phyloP scores from a whole-genome alignment of 2,888 invertebrate species.

The Andrena camellia region DNA sequence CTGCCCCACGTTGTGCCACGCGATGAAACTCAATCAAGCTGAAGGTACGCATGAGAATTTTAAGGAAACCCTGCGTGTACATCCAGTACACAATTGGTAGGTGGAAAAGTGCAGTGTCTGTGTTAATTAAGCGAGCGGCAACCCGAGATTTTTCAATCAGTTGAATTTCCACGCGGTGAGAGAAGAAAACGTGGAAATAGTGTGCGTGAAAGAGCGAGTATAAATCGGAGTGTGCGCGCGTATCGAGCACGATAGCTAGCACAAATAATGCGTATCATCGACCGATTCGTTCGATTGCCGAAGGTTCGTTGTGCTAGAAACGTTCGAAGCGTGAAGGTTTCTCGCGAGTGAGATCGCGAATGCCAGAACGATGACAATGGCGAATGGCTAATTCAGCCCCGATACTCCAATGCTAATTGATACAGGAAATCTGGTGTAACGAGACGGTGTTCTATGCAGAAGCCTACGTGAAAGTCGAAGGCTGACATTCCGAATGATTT shows the following conservation, averaged over 20 bases:
- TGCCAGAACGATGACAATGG: conserved; percentile 13
- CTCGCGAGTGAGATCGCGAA: conserved; percentile 4
- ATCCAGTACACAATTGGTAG: too few species aligned
- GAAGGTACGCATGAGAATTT: background rate
- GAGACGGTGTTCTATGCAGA: background rate
- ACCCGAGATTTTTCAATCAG: too few species aligned
- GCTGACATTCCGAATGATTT: background rate
- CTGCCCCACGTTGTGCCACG: background rate
- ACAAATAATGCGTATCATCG: conserved; percentile 44
- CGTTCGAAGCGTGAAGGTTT: conserved; percentile 14
- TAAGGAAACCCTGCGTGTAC: too few species aligned
- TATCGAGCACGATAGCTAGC: conserved; percentile 36
- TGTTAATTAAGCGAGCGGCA: too few species aligned
- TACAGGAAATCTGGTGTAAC: background rate
- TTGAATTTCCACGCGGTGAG: too few species aligned
- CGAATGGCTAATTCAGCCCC: background rate
- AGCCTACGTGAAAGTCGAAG: background rate
- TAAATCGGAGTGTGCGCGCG: background rate
- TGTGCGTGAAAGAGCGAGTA: too few species aligned
- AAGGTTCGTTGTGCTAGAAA: conserved; percentile 23
- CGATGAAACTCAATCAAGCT: background rate
- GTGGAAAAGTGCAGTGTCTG: too few species aligned
- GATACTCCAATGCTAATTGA: background rate
- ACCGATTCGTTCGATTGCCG: conserved; percentile 12
- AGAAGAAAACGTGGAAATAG: too few species aligned